Percentiles rank a stretch among this genome's conserved stretches.
These are phyloP conservation scores for Zaprionus nigranus DNA, from an alignment of 1,140 invertebrate genomes.

Conservation along the genomic window DNA sequence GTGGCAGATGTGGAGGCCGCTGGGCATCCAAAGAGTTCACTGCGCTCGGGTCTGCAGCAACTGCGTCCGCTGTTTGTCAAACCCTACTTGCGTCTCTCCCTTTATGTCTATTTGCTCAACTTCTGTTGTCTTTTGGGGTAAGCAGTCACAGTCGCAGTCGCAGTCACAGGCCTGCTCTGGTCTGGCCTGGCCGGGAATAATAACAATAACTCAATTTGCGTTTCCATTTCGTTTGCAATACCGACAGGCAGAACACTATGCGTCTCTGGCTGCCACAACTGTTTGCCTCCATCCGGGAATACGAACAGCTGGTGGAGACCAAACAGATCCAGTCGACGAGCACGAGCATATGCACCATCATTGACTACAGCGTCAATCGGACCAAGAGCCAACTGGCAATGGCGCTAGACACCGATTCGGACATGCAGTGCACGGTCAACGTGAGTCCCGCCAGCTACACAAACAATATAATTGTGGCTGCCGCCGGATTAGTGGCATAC, in stretches of 20 bases:
- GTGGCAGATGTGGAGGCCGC: conserved; percentile 20
- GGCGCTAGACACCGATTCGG: not conserved
- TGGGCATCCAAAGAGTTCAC: conserved; percentile 15
- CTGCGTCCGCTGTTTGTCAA: conserved; percentile 68
- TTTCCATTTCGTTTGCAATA: not conserved
- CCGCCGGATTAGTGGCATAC: conserved; percentile 85
- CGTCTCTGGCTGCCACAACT: conserved; percentile 86
- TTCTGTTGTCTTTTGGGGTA: conserved; percentile 74
- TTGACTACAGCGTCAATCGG: conserved; percentile 70
- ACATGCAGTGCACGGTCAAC: conserved; percentile 56
- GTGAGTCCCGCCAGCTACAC: conserved; percentile 84
- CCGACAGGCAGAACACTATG: conserved; percentile 68
- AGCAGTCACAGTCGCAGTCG: conserved; percentile 17
- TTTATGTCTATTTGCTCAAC: conserved; percentile 71
- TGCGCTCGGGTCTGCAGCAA: conserved; percentile 55
- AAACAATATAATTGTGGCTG: conserved; percentile 86
- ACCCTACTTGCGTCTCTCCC: conserved; percentile 66
- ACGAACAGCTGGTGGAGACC: conserved; percentile 38
- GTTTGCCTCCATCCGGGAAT: conserved; percentile 85
- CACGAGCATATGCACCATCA: conserved; percentile 64
- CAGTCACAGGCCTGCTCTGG: not conserved
- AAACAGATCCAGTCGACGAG: not conserved
- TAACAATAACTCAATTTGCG: conserved; percentile 8
- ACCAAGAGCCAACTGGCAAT: conserved; percentile 43
- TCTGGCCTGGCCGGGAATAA: not conserved